These are phyloP conservation scores for Cephalopterus ornatus DNA, from an alignment of 2,113 vertebrate genomes.

Conservation along the genomic window DNA sequence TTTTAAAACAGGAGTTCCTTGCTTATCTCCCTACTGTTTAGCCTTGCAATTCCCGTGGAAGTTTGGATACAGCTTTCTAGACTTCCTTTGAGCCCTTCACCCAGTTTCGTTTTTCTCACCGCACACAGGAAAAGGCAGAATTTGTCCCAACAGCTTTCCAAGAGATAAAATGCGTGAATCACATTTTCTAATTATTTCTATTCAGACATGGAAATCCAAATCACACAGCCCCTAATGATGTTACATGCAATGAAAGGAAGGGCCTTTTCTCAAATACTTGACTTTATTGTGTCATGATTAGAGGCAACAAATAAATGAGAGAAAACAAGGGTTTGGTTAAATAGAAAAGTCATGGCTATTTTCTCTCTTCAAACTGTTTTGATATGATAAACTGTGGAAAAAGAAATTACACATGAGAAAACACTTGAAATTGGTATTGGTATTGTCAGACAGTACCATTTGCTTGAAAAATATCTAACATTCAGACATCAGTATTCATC, in stretches of 20 bases:
- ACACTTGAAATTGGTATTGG: slow-evolving; percentile 1
- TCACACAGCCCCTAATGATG: slow-evolving; percentile 37
- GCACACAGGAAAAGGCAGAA: not conserved
- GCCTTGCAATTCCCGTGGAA: not conserved
- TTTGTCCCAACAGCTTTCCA: not conserved
- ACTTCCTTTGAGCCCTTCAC: not conserved
- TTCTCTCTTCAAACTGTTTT: slow-evolving; percentile 36
- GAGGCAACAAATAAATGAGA: slow-evolving; percentile 25
- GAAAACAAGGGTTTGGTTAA: slow-evolving; percentile 31
- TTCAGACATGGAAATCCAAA: slow-evolving; percentile 31
- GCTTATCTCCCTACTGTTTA: rapidly evolving
- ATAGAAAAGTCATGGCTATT: slow-evolving; percentile 38
- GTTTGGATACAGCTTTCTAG: not conserved
- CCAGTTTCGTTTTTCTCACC: not conserved
- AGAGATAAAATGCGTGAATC: not conserved
- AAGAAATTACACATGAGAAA: slow-evolving; percentile 39
- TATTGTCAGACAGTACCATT: not conserved
- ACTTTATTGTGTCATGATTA: slow-evolving; percentile 43
- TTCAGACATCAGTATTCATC: not conserved
- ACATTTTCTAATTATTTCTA: slow-evolving; percentile 38
- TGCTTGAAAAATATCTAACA: not conserved
- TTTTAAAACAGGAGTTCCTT: not conserved
- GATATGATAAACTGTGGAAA: slow-evolving; percentile 29
- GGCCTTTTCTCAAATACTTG: slow-evolving; percentile 7
- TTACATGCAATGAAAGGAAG: slow-evolving; percentile 17